phyloP scores from a whole-genome alignment of 2,888 invertebrate species.

The Tuta absoluta region DNA sequence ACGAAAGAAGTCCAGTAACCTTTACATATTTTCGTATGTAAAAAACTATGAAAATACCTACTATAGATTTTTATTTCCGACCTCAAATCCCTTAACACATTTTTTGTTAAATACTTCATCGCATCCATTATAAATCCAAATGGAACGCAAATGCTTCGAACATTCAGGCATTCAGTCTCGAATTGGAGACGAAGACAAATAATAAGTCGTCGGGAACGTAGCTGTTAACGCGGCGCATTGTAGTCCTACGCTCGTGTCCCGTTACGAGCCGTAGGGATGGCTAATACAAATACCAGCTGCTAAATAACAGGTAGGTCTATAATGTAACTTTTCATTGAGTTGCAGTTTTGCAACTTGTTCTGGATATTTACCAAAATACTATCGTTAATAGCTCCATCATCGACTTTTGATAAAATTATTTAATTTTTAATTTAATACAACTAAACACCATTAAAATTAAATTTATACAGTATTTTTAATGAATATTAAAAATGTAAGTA shows the following conservation, averaged over 20 bases:
- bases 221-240: conserved; percentile 17
- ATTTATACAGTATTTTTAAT: too few relatives aligned
- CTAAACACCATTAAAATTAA: too few relatives aligned
- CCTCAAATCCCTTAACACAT: background rate
- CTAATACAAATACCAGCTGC: background rate
- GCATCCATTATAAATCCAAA: conserved; percentile 7
- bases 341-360: too few relatives aligned
- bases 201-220: conserved; percentile 16
- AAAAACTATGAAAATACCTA: background rate
- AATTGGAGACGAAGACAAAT: conserved; percentile 27
- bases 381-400: too few relatives aligned
- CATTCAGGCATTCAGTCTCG: conserved; percentile 28
- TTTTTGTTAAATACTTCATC: conserved; percentile 1
- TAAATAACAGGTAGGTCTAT: background rate
- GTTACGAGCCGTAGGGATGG: background rate
- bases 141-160: conserved; percentile 29
- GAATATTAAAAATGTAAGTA: too few relatives aligned
- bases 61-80: background rate
- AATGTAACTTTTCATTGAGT: background rate
- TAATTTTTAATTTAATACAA: too few relatives aligned
- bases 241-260: conserved; percentile 3
- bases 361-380: too few relatives aligned
- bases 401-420: too few relatives aligned
- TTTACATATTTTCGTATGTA: too few relatives aligned
- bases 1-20: too few relatives aligned